phyloP scores from a whole-genome alignment of 2,113 vertebrate genomes.

The Andinoacara biseriatus region DNA sequence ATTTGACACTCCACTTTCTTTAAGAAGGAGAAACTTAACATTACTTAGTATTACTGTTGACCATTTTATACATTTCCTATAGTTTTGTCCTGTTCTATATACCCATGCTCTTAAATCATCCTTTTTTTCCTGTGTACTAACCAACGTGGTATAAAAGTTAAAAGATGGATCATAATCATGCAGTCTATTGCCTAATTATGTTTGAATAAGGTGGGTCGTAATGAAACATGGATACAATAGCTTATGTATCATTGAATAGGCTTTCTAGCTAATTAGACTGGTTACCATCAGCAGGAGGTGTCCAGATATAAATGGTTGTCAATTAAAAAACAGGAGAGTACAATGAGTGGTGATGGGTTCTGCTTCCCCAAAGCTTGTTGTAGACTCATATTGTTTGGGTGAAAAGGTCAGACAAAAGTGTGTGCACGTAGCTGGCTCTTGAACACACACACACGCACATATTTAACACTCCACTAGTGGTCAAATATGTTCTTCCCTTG shows the following conservation, averaged over 20 bases:
- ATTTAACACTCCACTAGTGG: conserved; percentile 3
- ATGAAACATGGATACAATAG: conserved; percentile 50
- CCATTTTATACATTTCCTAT: background rate
- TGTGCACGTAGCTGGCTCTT: background rate
- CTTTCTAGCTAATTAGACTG: conserved; percentile 56
- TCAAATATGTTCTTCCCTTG: background rate
- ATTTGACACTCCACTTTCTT: background rate
- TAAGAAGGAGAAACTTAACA: background rate
- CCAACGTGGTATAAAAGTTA: background rate
- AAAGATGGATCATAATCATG: conserved; percentile 53
- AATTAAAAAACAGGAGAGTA: conserved; percentile 58
- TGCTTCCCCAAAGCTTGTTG: conserved; percentile 30
- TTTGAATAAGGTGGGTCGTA: conserved; percentile 53
- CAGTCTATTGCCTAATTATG: conserved; percentile 27
- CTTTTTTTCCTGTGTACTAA: background rate
- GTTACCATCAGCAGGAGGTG: conserved; percentile 50
- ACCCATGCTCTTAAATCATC: background rate
- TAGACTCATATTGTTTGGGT: conserved; percentile 49
- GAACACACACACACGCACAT: background rate
- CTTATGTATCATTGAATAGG: conserved; percentile 46
- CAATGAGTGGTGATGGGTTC: conserved; percentile 50
- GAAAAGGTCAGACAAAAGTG: conserved; percentile 45
- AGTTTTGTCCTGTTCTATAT: background rate
- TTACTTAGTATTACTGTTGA: background rate
- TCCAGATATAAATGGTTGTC: conserved; percentile 58